Evolutionary conservation across 2,797 vertebrate genomes (phyloP).

Genomic region (Galagoides demidoff): DNA sequence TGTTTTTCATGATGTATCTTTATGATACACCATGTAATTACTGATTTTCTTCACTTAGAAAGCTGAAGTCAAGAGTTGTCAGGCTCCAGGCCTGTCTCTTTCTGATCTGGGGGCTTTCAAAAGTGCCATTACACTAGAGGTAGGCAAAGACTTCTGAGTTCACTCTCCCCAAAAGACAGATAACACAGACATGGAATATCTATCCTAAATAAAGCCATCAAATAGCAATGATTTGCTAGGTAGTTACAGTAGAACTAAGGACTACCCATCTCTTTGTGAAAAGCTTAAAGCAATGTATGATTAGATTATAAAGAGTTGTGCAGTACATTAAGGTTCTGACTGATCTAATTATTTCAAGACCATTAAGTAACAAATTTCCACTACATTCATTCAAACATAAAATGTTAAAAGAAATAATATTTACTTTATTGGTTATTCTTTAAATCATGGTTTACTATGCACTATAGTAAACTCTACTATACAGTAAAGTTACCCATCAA

Average conservation of each 20-base stretch:
- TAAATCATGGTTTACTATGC: not conserved
- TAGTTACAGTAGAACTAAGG: not conserved
- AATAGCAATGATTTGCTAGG: not conserved
- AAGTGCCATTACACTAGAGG: not conserved
- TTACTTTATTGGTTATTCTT: not conserved
- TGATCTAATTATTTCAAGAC: not conserved
- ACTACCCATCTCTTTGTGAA: not conserved
- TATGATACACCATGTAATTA: not conserved
- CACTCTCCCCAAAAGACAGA: not conserved
- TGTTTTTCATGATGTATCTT: not conserved
- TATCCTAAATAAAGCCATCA: not conserved
- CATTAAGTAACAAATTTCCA: not conserved
- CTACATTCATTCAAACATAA: not conserved
- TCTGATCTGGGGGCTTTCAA: not conserved
- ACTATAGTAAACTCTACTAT: no score
- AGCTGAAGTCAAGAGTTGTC: not conserved
- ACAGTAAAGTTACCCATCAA: not conserved
- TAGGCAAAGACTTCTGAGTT: not conserved
- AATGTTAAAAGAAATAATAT: not conserved
- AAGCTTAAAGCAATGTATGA: not conserved
- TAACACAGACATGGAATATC: not conserved
- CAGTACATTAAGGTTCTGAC: not conserved
- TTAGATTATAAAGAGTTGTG: not conserved
- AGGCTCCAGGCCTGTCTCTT: not conserved
- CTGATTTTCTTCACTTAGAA: constrained; percentile 53